Conservation (phyloP, 2,113 vertebrate genomes). For the Chionomys nivalis region DNA sequence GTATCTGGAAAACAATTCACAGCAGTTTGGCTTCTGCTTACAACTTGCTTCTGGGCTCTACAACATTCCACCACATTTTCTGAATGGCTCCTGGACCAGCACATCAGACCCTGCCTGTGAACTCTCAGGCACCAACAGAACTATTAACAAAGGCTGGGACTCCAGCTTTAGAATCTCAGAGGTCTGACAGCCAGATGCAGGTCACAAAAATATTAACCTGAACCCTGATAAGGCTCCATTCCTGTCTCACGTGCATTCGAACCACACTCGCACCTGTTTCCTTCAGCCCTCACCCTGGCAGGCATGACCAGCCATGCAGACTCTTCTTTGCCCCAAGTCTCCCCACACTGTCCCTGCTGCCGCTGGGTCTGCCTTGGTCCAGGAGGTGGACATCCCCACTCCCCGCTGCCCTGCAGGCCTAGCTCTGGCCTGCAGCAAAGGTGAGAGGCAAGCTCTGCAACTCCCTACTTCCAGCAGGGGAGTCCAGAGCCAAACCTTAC, state of each 20-base stretch:
- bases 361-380: background rate
- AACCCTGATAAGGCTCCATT: background rate
- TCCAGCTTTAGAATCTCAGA: background rate
- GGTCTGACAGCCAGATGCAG: background rate
- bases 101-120: background rate
- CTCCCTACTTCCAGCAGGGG: background rate
- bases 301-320: background rate
- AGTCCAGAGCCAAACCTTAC: background rate
- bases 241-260: too few species aligned
- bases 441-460: background rate
- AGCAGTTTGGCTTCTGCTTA: background rate
- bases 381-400: too few species aligned
- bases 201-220: background rate
- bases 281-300: background rate
- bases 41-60: background rate
- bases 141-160: background rate
- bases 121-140: background rate
- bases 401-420: background rate
- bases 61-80: background rate
- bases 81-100: background rate
- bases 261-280: background rate
- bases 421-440: background rate
- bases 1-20: background rate
- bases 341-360: background rate
- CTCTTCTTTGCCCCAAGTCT: background rate